These are phyloP conservation scores for Drosophila carrolli DNA, from an alignment of 1,140 invertebrate genomes.

Conservation along the genomic window DNA sequence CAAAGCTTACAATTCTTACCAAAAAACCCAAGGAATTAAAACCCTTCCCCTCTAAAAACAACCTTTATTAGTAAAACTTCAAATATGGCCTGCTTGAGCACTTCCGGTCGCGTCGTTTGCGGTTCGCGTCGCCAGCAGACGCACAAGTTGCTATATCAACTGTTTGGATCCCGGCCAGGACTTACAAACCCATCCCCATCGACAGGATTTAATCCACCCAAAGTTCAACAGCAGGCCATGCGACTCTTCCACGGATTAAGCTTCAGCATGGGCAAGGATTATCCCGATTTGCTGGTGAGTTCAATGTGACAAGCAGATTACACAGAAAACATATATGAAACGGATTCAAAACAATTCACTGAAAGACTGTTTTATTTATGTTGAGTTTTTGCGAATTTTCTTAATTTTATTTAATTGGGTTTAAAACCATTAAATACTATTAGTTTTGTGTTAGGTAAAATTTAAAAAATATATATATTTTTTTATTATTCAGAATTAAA, in stretches of 20 bases:
- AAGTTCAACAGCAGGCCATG: slow-evolving; percentile 27
- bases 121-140: slow-evolving; percentile 71
- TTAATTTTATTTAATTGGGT: neutral
- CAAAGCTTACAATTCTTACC: slow-evolving; percentile 2
- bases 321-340: neutral
- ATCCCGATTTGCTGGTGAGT: slow-evolving; percentile 70
- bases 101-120: slow-evolving; percentile 80
- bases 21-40: slow-evolving; percentile 19
- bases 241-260: slow-evolving; percentile 71
- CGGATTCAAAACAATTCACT: neutral
- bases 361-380: neutral
- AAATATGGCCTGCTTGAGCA: slow-evolving; percentile 80
- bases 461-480: too few relatives aligned
- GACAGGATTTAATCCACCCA: slow-evolving; percentile 9
- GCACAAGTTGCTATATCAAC: slow-evolving; percentile 66
- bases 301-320: slow-evolving; percentile 24
- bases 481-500: too few relatives aligned
- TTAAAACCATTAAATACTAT: too few relatives aligned
- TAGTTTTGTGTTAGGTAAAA: too few relatives aligned
- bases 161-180: slow-evolving; percentile 52
- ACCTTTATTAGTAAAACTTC: slow-evolving; percentile 1
- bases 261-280: slow-evolving; percentile 64
- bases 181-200: neutral
- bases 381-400: neutral
- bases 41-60: neutral